Conservation (phyloP, 2,113 vertebrate species). For the Salvelinus sp. region DNA sequence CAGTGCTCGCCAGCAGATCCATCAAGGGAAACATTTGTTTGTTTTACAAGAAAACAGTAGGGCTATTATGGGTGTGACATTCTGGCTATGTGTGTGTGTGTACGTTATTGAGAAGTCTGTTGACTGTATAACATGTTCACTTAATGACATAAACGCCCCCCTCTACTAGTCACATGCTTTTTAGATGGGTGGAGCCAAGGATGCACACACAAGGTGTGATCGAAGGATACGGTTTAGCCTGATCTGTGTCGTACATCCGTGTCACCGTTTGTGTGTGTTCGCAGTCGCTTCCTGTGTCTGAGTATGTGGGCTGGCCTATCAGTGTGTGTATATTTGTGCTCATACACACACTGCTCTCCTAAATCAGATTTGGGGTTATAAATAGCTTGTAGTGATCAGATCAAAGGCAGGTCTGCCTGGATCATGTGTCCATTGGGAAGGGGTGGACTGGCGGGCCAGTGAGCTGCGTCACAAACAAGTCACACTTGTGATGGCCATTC, state of each 20-base stretch:
- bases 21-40: conserved; percentile 1
- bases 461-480: not conserved
- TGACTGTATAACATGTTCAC: too few species aligned
- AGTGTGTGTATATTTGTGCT: conserved; percentile 44
- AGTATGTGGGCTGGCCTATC: conserved; percentile 5
- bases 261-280: conserved; percentile 22
- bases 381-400: conserved; percentile 62
- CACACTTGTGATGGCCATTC: too few species aligned
- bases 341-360: conserved; percentile 44
- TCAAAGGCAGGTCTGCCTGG: conserved; percentile 58
- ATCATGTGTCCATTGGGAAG: conserved; percentile 52
- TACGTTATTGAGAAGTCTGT: too few species aligned
- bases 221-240: not conserved
- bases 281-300: too few species aligned
- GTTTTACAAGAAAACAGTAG: conserved; percentile 11
- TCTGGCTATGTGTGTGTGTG: conserved; percentile 11
- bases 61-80: conserved; percentile 1
- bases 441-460: not conserved
- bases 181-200: conserved; percentile 16
- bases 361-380: conserved; percentile 71
- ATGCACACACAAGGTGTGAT: not conserved
- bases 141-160: too few species aligned
- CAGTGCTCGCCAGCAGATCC: conserved; percentile 1
- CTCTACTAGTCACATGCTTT: not conserved
- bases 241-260: not conserved